phyloP scores from a whole-genome alignment of 2,888 invertebrate species.

The Hirudinaria manillensis region DNA sequence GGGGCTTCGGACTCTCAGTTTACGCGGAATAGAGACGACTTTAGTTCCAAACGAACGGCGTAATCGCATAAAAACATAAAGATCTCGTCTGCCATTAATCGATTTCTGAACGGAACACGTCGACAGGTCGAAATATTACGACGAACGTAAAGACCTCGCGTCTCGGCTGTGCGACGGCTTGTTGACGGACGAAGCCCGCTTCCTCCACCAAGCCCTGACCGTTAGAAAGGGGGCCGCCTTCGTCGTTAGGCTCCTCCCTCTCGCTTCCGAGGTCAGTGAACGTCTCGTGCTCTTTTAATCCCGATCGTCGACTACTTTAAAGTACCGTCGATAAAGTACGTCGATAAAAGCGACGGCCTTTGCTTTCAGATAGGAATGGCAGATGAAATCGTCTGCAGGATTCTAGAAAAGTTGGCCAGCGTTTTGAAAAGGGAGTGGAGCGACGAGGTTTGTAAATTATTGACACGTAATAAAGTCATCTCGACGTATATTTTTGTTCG shows the following conservation, averaged over 20 bases:
- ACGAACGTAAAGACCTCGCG: background rate
- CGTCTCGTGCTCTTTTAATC: no score
- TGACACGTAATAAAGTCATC: no score
- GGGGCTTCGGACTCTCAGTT: no score
- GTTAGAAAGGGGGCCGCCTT: constrained; percentile 50
- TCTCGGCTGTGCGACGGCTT: background rate
- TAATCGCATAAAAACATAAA: no score
- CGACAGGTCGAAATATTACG: background rate
- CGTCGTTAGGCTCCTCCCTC: constrained; percentile 46
- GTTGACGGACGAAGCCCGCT: background rate
- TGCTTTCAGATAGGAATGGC: constrained; percentile 32
- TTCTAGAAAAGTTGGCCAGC: background rate
- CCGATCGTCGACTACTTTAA: no score
- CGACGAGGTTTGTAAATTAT: background rate
- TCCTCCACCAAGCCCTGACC: constrained; percentile 45
- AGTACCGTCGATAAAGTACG: no score
- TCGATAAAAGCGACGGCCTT: no score
- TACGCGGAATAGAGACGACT: no score
- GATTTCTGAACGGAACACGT: no score
- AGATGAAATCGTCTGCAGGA: background rate
- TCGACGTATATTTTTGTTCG: no score
- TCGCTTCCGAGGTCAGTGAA: constrained; percentile 29
- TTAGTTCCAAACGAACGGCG: no score
- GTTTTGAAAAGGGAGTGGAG: constrained; percentile 17
- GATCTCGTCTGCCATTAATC: no score